These are phyloP conservation scores for Polymixis flavicincta DNA, from an alignment of 2,888 invertebrate genomes.

Conservation along the genomic window DNA sequence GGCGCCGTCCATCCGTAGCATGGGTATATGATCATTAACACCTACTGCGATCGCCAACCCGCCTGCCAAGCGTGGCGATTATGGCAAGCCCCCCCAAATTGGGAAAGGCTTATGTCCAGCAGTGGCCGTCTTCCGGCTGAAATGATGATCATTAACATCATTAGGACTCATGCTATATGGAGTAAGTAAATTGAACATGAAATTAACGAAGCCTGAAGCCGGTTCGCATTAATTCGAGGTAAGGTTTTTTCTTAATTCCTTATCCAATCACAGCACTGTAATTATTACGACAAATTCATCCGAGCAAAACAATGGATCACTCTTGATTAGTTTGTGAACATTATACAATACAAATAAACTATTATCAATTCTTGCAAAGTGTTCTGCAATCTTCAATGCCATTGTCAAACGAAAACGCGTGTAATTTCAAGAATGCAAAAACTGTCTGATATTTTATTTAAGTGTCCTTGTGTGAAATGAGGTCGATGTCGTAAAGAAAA, in stretches of 20 bases:
- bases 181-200: constrained; percentile 24
- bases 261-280: constrained; percentile 26
- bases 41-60: too few species aligned
- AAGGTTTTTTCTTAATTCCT: constrained; percentile 6
- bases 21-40: too few species aligned
- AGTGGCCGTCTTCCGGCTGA: too few species aligned
- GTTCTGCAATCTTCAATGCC: constrained; percentile 74
- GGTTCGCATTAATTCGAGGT: not conserved
- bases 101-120: too few species aligned
- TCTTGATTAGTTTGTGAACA: constrained; percentile 49
- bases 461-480: constrained; percentile 62
- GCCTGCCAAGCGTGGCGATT: too few species aligned
- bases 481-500: constrained; percentile 60
- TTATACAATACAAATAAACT: constrained; percentile 62
- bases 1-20: too few species aligned
- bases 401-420: constrained; percentile 72
- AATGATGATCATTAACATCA: not conserved
- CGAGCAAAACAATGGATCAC: constrained; percentile 36
- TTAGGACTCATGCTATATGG: not conserved
- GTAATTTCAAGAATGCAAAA: constrained; percentile 65
- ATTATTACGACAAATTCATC: constrained; percentile 39
- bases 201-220: constrained; percentile 33
- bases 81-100: too few species aligned
- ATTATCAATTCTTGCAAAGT: constrained; percentile 62
- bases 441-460: constrained; percentile 52